Conservation (phyloP, 2,888 invertebrate species). For the Zaprionus obscuricornis region DNA sequence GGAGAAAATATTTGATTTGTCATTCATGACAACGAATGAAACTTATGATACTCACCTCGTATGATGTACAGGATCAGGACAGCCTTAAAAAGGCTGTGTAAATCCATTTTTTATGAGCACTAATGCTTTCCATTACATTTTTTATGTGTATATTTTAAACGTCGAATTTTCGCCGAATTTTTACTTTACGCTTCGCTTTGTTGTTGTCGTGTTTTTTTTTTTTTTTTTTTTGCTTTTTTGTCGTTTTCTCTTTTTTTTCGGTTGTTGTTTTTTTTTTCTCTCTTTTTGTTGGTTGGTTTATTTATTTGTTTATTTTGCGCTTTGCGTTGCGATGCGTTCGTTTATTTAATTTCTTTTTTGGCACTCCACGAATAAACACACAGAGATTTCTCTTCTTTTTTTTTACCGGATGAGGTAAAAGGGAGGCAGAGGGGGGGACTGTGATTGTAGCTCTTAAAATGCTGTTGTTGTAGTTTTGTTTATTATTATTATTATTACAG, state of each 20-base stretch:
- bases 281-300: slow-evolving; percentile 20
- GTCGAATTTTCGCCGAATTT: slow-evolving; percentile 59
- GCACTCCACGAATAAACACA: slow-evolving; percentile 7
- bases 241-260: slow-evolving; percentile 13
- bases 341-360: slow-evolving; percentile 27
- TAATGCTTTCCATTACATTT: slow-evolving; percentile 84
- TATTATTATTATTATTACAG: slow-evolving; percentile 26
- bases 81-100: slow-evolving; percentile 84
- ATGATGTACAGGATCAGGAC: slow-evolving; percentile 83
- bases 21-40: too few relatives aligned
- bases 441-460: slow-evolving; percentile 50
- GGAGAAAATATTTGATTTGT: too few relatives aligned
- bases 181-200: too few relatives aligned
- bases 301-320: slow-evolving; percentile 45
- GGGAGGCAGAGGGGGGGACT: too few relatives aligned
- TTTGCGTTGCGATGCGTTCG: slow-evolving; percentile 19
- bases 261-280: slow-evolving; percentile 5
- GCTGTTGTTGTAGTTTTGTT: slow-evolving; percentile 28
- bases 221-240: slow-evolving; percentile 20
- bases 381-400: slow-evolving; percentile 36
- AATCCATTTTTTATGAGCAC: slow-evolving; percentile 84
- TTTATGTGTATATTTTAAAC: slow-evolving; percentile 72
- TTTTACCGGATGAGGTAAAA: too few relatives aligned
- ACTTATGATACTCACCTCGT: slow-evolving; percentile 81
- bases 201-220: too few relatives aligned